Evolutionary conservation across 2,797 vertebrate species (phyloP).

Genomic region (Epinephelus awoara): DNA sequence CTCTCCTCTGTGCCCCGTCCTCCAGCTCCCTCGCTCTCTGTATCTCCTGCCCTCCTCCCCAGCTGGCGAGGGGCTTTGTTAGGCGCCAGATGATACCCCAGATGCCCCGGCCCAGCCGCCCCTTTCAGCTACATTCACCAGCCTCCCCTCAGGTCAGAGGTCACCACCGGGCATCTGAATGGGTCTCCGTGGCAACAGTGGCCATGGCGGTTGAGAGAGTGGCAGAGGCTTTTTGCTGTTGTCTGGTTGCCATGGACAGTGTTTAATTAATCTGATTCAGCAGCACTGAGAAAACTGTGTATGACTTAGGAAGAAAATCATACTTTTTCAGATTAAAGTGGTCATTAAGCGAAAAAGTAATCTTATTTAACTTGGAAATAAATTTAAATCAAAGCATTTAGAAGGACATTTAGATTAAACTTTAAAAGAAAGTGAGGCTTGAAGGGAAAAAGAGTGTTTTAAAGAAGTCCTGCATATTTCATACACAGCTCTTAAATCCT

Average conservation of each 20-base stretch:
- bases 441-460: background rate
- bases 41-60: constrained; percentile 83
- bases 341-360: background rate
- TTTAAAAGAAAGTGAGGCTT: too few relatives aligned
- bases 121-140: constrained; percentile 84
- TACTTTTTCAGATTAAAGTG: background rate
- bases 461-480: constrained; percentile 11
- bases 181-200: constrained; percentile 83
- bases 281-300: constrained; percentile 11
- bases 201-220: constrained; percentile 75
- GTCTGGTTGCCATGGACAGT: constrained; percentile 56
- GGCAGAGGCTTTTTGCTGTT: constrained; percentile 78
- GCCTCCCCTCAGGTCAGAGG: constrained; percentile 82
- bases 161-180: constrained; percentile 86
- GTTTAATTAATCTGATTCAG: constrained; percentile 46
- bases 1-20: constrained; percentile 77
- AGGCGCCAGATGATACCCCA: constrained; percentile 85
- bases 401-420: background rate
- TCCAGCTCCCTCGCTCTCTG: constrained; percentile 60
- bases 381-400: background rate
- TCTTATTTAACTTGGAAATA: background rate
- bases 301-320: constrained; percentile 19
- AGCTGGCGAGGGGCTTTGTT: constrained; percentile 85
- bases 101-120: constrained; percentile 83
- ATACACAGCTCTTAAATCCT: constrained; percentile 6